These are phyloP conservation scores for Hemistola chrysoprasaria DNA, from an alignment of 2,888 invertebrate genomes.

Conservation along the genomic window DNA sequence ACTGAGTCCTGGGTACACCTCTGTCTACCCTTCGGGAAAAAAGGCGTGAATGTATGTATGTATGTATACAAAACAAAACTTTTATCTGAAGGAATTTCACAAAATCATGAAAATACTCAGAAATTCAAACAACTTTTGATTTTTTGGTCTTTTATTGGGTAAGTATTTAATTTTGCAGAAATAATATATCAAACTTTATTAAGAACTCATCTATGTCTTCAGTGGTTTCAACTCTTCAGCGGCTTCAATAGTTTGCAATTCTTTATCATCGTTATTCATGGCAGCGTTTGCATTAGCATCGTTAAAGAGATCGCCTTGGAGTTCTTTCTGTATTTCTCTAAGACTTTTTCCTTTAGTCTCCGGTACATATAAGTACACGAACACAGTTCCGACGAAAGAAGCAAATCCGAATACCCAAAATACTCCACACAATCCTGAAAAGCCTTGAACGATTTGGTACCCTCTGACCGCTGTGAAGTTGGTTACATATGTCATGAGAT, in stretches of 20 bases:
- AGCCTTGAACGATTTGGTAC: conserved; percentile 70
- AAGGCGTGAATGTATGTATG: too few relatives aligned
- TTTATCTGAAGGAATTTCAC: too few relatives aligned
- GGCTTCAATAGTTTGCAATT: too few relatives aligned
- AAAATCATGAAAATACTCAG: too few relatives aligned
- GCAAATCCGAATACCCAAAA: conserved; percentile 70
- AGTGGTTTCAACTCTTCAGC: too few relatives aligned
- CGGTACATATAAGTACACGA: conserved; percentile 67
- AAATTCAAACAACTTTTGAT: too few relatives aligned
- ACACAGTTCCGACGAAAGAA: conserved; percentile 63
- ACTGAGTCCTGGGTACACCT: too few relatives aligned
- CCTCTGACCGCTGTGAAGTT: conserved; percentile 73
- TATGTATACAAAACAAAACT: not conserved
- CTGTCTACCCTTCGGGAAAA: too few relatives aligned
- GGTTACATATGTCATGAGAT: conserved; percentile 58
- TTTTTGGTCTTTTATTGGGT: too few relatives aligned
- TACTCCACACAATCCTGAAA: conserved; percentile 67
- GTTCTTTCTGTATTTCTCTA: conserved; percentile 74
- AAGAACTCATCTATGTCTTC: too few relatives aligned
- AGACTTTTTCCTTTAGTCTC: conserved; percentile 83
- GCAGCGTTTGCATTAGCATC: conserved; percentile 28
- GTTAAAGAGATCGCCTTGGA: conserved; percentile 56
- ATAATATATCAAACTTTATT: too few relatives aligned
- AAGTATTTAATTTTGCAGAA: too few relatives aligned
- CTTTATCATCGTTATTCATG: conserved; percentile 1